Base-by-base conservation (phyloP, 2,797 vertebrate genomes). In the Acanthopagrus latus region DNA sequence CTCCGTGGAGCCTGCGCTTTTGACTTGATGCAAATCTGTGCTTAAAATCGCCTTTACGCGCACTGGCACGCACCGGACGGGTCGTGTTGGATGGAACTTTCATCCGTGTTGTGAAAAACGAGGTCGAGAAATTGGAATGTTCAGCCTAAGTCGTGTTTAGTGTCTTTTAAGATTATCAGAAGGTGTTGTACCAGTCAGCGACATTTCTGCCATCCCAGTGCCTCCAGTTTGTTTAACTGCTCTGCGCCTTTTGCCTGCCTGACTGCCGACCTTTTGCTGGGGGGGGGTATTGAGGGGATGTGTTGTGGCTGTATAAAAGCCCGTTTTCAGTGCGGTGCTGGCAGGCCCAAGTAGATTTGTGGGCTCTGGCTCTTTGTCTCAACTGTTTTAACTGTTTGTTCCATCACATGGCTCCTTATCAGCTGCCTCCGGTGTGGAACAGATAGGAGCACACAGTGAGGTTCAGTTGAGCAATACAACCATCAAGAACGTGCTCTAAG, bases 391-490 rank as follows among this genome's bases (percentile, higher is more conserved):
- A 85, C 67, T 51, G 71, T 82, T 72, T 80, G 21, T 55, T 78
- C 73, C 64, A 67, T 64, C 84, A 63, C 71, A 82, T 74, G 50
- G 71, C 23, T 72, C 38, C 78, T 90, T 90, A 91, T 93, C 89
- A 87, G 71, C 67, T 71, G 72, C 71, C 67, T 51, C 55, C 52
- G 82, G 78, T 48, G 59, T 87, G 66, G 60, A 80, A 47, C 58
- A 81, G 85, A 89, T 89, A 86, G 60, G 76, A 73, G 64, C 54
- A 41, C 71, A 44, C 70, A 25, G 43, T 16, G 11, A 41, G 65
- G 38, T 65, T 86, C 58, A 78, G 57, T 67, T 80, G 68, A 51
- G 63, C 75, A 74, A 73, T 84, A 85, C 76, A 82, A 57, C 44
- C 74, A 64, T 59, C 72, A 47, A 7, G n/a, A 33, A 78, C 58